Percentiles rank a stretch among this genome's conserved stretches.
Conservation (phyloP, 2,888 invertebrate species). For the Carcina quercana region DNA sequence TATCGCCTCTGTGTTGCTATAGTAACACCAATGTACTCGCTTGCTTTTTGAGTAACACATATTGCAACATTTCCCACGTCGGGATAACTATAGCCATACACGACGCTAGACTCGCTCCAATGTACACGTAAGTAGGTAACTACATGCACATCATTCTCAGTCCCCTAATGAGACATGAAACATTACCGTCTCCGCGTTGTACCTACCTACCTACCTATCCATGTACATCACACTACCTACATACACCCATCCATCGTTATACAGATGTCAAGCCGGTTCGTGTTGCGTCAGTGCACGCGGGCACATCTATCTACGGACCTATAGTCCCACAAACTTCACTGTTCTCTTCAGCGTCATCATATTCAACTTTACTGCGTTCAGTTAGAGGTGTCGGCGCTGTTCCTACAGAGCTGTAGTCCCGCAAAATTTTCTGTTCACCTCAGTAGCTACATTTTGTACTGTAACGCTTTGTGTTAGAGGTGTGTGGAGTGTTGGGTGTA, state of each 20-base stretch:
- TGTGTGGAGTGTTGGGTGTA: constrained; percentile 11
- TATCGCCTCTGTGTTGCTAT: too few relatives aligned
- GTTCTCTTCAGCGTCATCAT: neutral
- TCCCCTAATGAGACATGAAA: neutral
- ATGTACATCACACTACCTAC: neutral
- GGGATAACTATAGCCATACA: too few relatives aligned
- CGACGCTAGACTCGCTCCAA: too few relatives aligned
- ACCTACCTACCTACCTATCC: too few relatives aligned
- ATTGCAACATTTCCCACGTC: too few relatives aligned
- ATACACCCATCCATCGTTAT: constrained; percentile 14
- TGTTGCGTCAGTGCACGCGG: constrained; percentile 45
- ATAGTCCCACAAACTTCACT: constrained; percentile 16
- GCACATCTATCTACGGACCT: constrained; percentile 34
- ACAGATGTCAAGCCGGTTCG: constrained; percentile 31
- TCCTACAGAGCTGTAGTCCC: too few relatives aligned
- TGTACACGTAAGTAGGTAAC: too few relatives aligned
- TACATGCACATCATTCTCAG: too few relatives aligned
- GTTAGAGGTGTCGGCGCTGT: constrained; percentile 14
- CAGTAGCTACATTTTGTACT: constrained; percentile 7
- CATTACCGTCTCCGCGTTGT: too few relatives aligned
- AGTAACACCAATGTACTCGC: too few relatives aligned
- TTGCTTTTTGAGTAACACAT: too few relatives aligned
- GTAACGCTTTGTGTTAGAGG: constrained; percentile 17
- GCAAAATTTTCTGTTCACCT: neutral
- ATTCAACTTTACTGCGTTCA: constrained; percentile 14